phyloP scores from a whole-genome alignment of 2,888 invertebrate genomes.

The Nephrotoma appendiculata region DNA sequence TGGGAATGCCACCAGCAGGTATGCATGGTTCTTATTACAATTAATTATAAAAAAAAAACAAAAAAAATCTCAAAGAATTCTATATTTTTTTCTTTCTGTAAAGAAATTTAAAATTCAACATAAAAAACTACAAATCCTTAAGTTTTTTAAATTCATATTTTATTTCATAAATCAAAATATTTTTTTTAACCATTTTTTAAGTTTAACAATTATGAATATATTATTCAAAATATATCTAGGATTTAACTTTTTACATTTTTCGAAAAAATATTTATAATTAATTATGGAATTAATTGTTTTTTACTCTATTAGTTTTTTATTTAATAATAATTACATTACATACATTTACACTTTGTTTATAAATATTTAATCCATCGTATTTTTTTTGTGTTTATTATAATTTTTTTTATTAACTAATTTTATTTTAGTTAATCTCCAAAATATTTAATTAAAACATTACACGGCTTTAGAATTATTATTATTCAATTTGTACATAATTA shows the following conservation, averaged over 20 bases:
- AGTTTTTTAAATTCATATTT: neutral
- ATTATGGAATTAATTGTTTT: neutral
- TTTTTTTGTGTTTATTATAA: neutral
- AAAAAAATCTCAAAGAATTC: neutral
- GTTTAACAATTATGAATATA: neutral
- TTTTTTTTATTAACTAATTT: neutral
- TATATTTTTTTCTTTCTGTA: neutral
- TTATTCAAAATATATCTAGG: neutral
- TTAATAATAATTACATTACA: neutral
- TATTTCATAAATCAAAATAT: neutral
- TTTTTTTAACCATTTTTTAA: neutral
- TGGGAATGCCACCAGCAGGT: constrained; percentile 32
- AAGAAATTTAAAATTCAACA: neutral
- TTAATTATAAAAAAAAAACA: neutral
- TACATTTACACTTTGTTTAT: neutral
- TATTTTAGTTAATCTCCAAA: neutral
- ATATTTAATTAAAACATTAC: neutral
- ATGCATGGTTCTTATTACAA: constrained; percentile 8
- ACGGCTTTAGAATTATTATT: neutral
- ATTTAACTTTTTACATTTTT: neutral
- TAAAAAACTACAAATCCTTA: neutral
- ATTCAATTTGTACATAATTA: neutral
- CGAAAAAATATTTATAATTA: neutral
- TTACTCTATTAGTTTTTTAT: neutral
- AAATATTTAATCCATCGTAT: neutral